phyloP scores from a whole-genome alignment of 2,888 invertebrate genomes.

The Caenorhabditis wallacei region DNA sequence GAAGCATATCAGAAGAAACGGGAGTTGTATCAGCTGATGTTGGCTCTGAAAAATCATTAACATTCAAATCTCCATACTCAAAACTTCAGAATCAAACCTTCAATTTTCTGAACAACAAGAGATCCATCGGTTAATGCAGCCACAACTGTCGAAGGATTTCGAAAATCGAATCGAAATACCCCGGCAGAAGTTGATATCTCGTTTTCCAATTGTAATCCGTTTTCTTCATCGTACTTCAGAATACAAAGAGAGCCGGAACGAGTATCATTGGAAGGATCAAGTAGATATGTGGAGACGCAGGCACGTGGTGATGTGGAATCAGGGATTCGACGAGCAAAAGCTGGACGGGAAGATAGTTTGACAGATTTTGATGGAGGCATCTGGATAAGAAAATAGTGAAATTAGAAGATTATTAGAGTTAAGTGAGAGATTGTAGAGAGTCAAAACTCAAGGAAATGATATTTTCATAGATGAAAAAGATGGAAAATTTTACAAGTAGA shows the following conservation, averaged over 20 bases:
- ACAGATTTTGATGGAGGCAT: slow-evolving; percentile 39
- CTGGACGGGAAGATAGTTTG: slow-evolving; percentile 68
- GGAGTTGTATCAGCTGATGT: slow-evolving; percentile 45
- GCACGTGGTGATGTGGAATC: slow-evolving; percentile 19
- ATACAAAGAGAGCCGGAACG: slow-evolving; percentile 64
- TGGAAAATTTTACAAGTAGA: too few species aligned
- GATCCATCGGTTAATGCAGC: slow-evolving; percentile 71
- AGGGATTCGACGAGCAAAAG: slow-evolving; percentile 68
- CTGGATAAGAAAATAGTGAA: background rate
- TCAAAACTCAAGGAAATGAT: too few species aligned
- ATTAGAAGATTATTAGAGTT: background rate
- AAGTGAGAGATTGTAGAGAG: background rate
- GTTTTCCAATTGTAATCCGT: slow-evolving; percentile 20
- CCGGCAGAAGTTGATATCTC: slow-evolving; percentile 69
- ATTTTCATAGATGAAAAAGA: too few species aligned
- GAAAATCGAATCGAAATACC: slow-evolving; percentile 73
- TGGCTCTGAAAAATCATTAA: slow-evolving; percentile 13
- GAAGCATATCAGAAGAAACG: slow-evolving; percentile 68
- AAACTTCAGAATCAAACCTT: slow-evolving; percentile 33
- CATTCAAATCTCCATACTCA: background rate
- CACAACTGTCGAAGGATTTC: slow-evolving; percentile 53
- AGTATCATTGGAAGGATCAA: slow-evolving; percentile 55
- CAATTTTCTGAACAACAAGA: slow-evolving; percentile 55
- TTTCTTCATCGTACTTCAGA: slow-evolving; percentile 7
- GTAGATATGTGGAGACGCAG: slow-evolving; percentile 72